Evolutionary conservation across 2,888 invertebrate species (phyloP), one percentile per base, ranked within the genome.

Genomic region (Orthonychiurus folsomi): DNA sequence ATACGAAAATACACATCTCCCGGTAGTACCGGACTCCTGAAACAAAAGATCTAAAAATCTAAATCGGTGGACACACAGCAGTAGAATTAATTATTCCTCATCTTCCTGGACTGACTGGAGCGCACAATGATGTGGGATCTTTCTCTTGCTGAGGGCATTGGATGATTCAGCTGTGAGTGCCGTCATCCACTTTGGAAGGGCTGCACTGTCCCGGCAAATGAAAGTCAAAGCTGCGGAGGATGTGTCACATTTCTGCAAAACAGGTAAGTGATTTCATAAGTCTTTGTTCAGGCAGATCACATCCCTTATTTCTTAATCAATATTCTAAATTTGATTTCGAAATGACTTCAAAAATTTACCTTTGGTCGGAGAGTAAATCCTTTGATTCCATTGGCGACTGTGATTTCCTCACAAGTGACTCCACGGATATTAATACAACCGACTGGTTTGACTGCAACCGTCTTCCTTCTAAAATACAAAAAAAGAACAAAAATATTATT

Each of bases 301-400:
- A 12, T 12, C 48, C 12, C 12, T 48, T 48, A 48, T 48, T 48
- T 48, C n/a, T 12, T n/a, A n/a, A 15, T 15, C 48, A 48, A 48
- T 48, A 15, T 15, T 48, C 55, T 64, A 68, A 63, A n/a, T 48
- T 48, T n/a, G n/a, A 15, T 15, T 12, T 48, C 48, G 15, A 48
- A 48, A n/a, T 48, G 12, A 12, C 12, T 48, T 12, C 48, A 48
- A 48, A 48, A 37, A 57, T 25, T 63, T 64, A 69, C 70, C 67
- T 71, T 71, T 54, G 71, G 71, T 63, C 71, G 64, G 61, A 71
- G 67, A 56, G 71, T 71, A 62, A 71, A 71, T 62, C 71, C 71
- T 57, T 68, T 68, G 63, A 71, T 67, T 50, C 67, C 68, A 63
- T 66, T 63, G 60, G 69, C 71, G 25, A 71, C 61, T 25, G 63